These are phyloP conservation scores for Schizaphis graminum DNA, from an alignment of 2,888 invertebrate genomes.

Conservation along the genomic window DNA sequence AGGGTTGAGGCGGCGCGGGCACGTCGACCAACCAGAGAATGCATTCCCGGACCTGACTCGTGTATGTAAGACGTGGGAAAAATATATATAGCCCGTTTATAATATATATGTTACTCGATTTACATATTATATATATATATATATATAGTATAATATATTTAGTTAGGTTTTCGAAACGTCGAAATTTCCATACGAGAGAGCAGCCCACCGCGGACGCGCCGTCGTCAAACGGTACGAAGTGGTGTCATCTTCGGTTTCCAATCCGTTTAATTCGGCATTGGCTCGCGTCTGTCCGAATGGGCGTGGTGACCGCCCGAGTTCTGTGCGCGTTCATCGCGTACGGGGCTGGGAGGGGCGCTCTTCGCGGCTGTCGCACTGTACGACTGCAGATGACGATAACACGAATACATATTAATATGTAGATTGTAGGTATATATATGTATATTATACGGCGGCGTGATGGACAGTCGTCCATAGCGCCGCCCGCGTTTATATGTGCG, in stretches of 20 bases:
- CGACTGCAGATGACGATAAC: neutral
- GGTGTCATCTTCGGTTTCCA: constrained; percentile 36
- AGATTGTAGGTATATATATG: too few species aligned
- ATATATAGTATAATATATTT: neutral
- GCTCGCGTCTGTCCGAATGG: constrained; percentile 44
- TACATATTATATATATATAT: neutral
- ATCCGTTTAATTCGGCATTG: constrained; percentile 59
- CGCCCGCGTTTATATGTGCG: neutral
- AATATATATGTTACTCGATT: neutral
- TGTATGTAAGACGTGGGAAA: neutral
- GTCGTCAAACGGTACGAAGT: constrained; percentile 21
- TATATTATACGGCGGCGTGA: too few species aligned
- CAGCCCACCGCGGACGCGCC: neutral
- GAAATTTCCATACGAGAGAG: neutral
- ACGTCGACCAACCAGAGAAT: neutral
- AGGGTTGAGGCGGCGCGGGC: neutral
- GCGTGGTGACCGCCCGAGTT: neutral
- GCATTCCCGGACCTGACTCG: neutral
- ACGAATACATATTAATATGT: neutral
- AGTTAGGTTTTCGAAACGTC: neutral
- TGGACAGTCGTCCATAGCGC: neutral
- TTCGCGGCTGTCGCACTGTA: neutral
- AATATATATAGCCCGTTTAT: neutral
- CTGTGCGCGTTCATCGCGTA: neutral
- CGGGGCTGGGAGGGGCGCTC: constrained; percentile 8